A percentile compares a stretch with the other conserved stretches of the same genome.
These are phyloP conservation scores for Athalia circularis DNA, from an alignment of 2,888 invertebrate species.

Conservation along the genomic window DNA sequence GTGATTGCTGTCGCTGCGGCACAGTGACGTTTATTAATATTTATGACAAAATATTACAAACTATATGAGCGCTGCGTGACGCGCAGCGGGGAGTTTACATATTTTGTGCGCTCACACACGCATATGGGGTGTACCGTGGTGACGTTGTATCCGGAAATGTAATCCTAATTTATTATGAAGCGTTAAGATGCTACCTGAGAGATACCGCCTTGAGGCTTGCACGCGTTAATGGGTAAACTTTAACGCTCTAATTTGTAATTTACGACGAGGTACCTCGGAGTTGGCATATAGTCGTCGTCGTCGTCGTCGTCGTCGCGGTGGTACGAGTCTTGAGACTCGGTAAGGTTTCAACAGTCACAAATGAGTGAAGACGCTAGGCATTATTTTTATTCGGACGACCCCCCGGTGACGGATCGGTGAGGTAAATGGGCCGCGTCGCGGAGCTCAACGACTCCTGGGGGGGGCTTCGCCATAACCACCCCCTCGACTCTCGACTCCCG, in stretches of 20 bases:
- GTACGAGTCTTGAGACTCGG: neutral
- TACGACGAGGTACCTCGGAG: conserved; percentile 53
- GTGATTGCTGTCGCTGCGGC: too few species aligned
- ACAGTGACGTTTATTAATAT: too few species aligned
- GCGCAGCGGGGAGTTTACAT: neutral
- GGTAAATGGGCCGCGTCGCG: conserved; percentile 62
- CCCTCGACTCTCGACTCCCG: conserved; percentile 7
- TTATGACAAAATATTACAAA: too few species aligned
- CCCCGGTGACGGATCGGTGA: conserved; percentile 52
- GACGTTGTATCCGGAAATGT: conserved; percentile 28
- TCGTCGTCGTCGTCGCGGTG: too few species aligned
- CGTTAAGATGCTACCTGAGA: conserved; percentile 56
- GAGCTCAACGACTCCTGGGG: conserved; percentile 62
- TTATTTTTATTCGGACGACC: conserved; percentile 65
- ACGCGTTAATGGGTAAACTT: conserved; percentile 54
- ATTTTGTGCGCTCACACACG: neutral
- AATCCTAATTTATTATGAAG: conserved; percentile 37
- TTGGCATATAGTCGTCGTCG: conserved; percentile 16
- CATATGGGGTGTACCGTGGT: neutral
- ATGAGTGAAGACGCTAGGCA: conserved; percentile 64
- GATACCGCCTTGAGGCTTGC: conserved; percentile 49
- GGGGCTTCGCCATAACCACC: conserved; percentile 45
- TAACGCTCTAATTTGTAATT: conserved; percentile 63
- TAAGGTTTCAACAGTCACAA: conserved; percentile 53
- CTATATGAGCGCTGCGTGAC: neutral